Evolutionary conservation across 2,797 vertebrate genomes (phyloP).

Genomic region (Taeniopygia guttata): DNA sequence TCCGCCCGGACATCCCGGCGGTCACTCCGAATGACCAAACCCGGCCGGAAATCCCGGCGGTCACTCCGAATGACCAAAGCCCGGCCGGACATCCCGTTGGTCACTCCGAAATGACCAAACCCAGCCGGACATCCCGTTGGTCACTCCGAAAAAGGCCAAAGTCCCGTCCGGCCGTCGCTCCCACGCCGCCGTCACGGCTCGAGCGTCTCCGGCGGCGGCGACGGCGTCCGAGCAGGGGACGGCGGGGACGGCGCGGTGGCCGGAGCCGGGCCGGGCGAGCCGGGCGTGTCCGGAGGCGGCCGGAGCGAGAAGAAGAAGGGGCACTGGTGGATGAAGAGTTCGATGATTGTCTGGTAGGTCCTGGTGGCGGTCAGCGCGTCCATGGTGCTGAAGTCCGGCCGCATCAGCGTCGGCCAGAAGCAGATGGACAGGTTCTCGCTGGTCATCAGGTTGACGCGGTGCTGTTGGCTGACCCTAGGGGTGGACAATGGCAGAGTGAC

Average conservation of each 20-base stretch:
- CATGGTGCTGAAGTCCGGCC: constrained; percentile 95
- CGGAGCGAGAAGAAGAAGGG: constrained; percentile 91
- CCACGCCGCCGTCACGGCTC: neutral
- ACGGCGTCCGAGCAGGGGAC: neutral
- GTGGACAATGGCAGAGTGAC: no score
- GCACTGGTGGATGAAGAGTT: constrained; percentile 93
- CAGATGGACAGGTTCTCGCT: constrained; percentile 91
- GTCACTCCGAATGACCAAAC: no score
- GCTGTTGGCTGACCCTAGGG: neutral
- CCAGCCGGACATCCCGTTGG: no score
- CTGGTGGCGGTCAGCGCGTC: constrained; percentile 94
- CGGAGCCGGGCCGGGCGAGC: neutral
- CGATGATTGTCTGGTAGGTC: constrained; percentile 99
- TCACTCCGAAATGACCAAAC: no score
- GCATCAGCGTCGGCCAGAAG: constrained; percentile 97
- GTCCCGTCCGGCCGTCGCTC: no score
- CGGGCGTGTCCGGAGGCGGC: constrained; percentile 73
- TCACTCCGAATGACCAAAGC: no score
- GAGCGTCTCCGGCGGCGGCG: neutral
- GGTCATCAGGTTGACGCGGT: neutral
- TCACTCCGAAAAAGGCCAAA: no score
- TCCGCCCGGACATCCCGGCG: no score
- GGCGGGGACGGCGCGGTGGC: no score
- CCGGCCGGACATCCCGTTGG: no score
- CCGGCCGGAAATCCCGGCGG: no score